Base-by-base conservation (phyloP, 2,797 vertebrate genomes). In the Arnoldichthys spilopterus region DNA sequence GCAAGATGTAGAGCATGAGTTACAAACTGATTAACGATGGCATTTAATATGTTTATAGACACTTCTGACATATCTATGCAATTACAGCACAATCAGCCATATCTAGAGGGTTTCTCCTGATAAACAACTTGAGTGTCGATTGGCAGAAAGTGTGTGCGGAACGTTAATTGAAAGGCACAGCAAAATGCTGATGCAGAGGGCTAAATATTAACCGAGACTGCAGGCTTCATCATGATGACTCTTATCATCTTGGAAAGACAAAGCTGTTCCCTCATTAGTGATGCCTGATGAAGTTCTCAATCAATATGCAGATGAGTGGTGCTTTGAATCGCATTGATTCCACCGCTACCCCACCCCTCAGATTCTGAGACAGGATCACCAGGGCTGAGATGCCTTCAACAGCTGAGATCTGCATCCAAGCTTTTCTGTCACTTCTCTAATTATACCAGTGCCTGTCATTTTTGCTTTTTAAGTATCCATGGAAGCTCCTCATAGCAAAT, bases 241-340 rank as follows among this genome's bases (percentile, higher is more conserved):
- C 79, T 85, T 86, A 89, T 90, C 79, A 82, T 88, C 83, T 86
- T 84, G 79, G 77, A 86, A 83, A 85, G 56, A 80, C 56, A 63
- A 79, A 43, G 83, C 89, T 76, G 67, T 82, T 81, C n/a, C 20
- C 89, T 92, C 90, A 91, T 93, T 92, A 92, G 86, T 59, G 80
- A 90, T 83, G 90, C 82, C 84, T 92, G 92, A 92, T 93, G 89
- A 92, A 91, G 83, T 91, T 92, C 88, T 86, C 87, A 93, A 93
- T 93, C 90, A 94, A 91, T 92, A 92, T 93, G 91, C 87, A 92
- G 91, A 93, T 92, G 88, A 87, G 87, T 78, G 87, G 85, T 82
- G 80, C 87, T 89, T 91, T 88, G 88, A 89, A 91, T 89, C 86
- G 89, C 89, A n/a, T 89, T 86, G 86, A 85, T 73, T 87, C 78